Percentiles rank a stretch among this genome's conserved stretches.
These are phyloP conservation scores for Lasioglossum oenotherae DNA, from an alignment of 2,888 invertebrate genomes.

Conservation along the genomic window DNA sequence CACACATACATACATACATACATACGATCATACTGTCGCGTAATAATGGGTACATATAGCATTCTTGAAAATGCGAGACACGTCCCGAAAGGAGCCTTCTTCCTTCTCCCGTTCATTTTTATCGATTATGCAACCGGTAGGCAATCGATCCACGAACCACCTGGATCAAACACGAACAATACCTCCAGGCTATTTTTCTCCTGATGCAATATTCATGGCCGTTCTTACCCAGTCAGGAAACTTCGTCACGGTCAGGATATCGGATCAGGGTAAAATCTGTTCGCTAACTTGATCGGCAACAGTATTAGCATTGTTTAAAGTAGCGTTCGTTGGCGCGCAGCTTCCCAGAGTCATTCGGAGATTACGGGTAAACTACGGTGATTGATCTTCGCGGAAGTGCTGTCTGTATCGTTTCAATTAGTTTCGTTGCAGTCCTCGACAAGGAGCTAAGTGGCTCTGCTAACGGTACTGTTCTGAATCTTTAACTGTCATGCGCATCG, in stretches of 20 bases:
- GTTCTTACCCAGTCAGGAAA: constrained; percentile 20
- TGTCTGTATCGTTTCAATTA: background rate
- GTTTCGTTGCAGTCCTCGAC: background rate
- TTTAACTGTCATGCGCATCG: background rate
- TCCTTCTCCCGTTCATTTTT: constrained; percentile 4
- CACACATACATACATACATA: background rate
- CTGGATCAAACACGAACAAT: constrained; percentile 24
- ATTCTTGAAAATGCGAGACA: background rate
- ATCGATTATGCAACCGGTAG: constrained; percentile 16
- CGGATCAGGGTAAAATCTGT: constrained; percentile 46
- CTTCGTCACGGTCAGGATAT: constrained; percentile 33
- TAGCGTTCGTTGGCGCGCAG: background rate
- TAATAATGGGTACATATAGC: background rate
- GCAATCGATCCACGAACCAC: constrained; percentile 11
- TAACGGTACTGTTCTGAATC: background rate
- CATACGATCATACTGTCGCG: background rate
- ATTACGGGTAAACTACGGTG: background rate
- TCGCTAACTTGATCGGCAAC: constrained; percentile 26
- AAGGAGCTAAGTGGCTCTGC: background rate
- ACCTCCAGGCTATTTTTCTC: constrained; percentile 34
- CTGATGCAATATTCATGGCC: constrained; percentile 49
- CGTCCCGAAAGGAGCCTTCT: background rate
- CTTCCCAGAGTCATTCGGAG: background rate
- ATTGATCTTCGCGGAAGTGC: background rate
- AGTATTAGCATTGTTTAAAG: constrained; percentile 17